These are phyloP conservation scores for Ascaphus truei DNA, from an alignment of 2,113 vertebrate genomes.

Conservation along the genomic window DNA sequence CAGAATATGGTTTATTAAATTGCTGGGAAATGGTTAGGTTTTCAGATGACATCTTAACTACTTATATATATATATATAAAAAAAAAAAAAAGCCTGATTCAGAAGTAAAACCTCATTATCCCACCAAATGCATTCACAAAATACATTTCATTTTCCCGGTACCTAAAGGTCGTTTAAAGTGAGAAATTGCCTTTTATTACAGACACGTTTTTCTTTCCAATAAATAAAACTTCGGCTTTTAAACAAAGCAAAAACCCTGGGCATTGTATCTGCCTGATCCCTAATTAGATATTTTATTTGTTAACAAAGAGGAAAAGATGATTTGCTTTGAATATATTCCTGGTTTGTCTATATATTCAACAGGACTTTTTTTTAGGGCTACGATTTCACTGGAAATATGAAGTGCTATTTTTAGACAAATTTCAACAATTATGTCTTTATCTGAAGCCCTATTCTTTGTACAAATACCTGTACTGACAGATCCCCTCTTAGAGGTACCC, in stretches of 20 bases:
- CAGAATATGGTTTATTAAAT: constrained; percentile 46
- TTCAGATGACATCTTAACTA: constrained; percentile 51
- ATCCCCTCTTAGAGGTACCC: too few species aligned
- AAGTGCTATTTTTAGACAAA: too few species aligned
- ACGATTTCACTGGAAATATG: too few species aligned
- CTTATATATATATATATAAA: not conserved
- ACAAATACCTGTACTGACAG: constrained; percentile 16
- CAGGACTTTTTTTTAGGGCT: too few species aligned
- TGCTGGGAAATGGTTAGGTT: constrained; percentile 30
- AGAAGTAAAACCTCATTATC: constrained; percentile 33
- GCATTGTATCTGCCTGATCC: not conserved
- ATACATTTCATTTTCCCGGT: not conserved
- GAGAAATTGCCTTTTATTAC: not conserved
- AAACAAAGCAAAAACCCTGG: not conserved
- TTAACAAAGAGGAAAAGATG: not conserved
- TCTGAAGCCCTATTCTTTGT: too few species aligned
- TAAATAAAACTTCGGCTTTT: not conserved
- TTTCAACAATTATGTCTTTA: too few species aligned
- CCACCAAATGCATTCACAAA: not conserved
- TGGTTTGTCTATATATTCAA: not conserved
- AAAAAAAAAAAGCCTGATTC: constrained; percentile 17
- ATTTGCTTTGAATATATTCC: not conserved
- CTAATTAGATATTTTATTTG: not conserved
- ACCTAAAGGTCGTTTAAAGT: not conserved
- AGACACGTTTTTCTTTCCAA: not conserved